A percentile compares a stretch with the other conserved stretches of the same genome.
Conservation (phyloP, 2,888 invertebrate genomes). For the Cyclophora punctaria region DNA sequence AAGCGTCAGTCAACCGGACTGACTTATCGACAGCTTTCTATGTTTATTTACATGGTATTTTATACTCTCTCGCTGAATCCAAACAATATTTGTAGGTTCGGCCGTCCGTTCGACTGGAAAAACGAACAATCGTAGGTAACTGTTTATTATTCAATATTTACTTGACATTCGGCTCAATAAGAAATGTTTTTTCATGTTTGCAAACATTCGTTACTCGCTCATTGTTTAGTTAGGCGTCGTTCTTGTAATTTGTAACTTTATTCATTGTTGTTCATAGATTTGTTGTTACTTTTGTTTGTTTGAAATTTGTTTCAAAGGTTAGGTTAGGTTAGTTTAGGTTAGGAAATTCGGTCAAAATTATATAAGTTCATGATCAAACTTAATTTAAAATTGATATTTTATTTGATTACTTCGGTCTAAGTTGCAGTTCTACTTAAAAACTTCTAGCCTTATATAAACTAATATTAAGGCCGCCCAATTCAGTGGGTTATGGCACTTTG, state of each 20-base stretch:
- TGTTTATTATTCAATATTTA: conserved; percentile 23
- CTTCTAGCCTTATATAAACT: no score
- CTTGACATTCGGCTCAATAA: conserved; percentile 12
- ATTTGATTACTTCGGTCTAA: no score
- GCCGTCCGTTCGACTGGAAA: conserved; percentile 23
- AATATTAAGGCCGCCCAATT: no score
- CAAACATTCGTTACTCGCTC: conserved; percentile 12
- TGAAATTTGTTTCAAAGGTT: no score
- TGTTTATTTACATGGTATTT: conserved; percentile 24
- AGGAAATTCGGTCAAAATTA: no score
- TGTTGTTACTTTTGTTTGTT: no score
- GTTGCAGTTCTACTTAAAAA: no score
- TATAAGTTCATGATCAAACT: no score
- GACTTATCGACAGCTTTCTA: conserved; percentile 22
- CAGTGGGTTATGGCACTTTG: no score
- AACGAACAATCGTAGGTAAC: conserved; percentile 25
- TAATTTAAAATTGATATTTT: no score
- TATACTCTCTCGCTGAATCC: conserved; percentile 18
- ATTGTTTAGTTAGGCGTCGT: neutral
- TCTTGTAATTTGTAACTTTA: conserved; percentile 1
- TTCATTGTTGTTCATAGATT: neutral
- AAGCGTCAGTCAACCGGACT: conserved; percentile 27
- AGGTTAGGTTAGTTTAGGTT: no score
- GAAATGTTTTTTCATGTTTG: conserved; percentile 17
- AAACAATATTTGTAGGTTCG: conserved; percentile 27